Conservation (phyloP, 2,113 vertebrate genomes). For the Labeo catla region DNA sequence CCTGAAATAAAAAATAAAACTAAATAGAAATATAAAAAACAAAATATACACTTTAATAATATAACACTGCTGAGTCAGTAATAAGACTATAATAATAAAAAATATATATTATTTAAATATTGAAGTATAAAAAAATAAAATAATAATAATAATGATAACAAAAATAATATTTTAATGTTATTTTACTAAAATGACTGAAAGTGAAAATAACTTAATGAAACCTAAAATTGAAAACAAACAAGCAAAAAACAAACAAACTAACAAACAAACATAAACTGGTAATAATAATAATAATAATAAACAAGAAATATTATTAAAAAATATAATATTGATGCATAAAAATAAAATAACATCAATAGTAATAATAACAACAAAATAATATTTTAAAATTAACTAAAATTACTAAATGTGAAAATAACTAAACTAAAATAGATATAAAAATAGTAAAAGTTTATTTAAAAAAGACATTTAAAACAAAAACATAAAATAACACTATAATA, state of each 20-base stretch:
- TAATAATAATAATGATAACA: neutral
- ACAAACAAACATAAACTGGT: too few species aligned
- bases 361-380: too few species aligned
- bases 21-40: neutral
- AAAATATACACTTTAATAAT: neutral
- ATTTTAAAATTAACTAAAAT: too few species aligned
- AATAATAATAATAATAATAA: too few species aligned
- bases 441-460: too few species aligned
- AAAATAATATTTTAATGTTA: neutral
- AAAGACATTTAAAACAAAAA: neutral
- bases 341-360: too few species aligned
- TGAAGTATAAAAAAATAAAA: neutral
- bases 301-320: too few species aligned
- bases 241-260: too few species aligned
- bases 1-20: neutral
- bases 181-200: neutral
- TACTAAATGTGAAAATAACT: too few species aligned
- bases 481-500: neutral
- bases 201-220: neutral
- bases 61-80: too few species aligned
- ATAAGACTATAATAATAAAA: neutral
- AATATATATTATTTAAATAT: neutral
- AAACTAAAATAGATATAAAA: too few species aligned
- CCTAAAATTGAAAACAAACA: neutral
- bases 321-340: too few species aligned